Evolutionary conservation across 2,113 vertebrate genomes (phyloP), one percentile per base, ranked within the genome.

Genomic region (Paramormyrops kingsleyae): DNA sequence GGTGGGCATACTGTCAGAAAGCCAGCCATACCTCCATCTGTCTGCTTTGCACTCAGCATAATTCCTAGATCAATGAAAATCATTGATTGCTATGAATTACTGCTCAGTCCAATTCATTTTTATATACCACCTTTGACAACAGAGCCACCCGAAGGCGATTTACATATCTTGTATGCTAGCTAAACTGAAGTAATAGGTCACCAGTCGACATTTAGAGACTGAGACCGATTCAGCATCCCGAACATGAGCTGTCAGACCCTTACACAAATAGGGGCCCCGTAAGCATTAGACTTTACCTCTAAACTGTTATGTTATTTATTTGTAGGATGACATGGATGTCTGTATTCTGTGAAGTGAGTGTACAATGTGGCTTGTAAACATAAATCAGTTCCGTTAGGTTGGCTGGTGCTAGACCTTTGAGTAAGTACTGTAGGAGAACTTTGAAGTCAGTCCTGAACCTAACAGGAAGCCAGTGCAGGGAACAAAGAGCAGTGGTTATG

Each of bases 1-100:
- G 97, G 97, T 97, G 93, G 8, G 87, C 2, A 84, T 19, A 0
- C 5, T 53, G 70, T 24, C 52, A 70, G 74, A 80, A 80, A 15
- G 5, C 53, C 35, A 46, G 35, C 39, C 17, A 19, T 83, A 39
- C 80, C 42, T 6, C 31, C 42, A 24, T 70, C 62, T 70, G n/a
- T 31, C 62, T 31, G 62, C n/a, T 70, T 27, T 70, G 62, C n/a
- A 4, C n/a, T 66, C 59, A 27, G n/a, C 24, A 12, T 66, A n/a
- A n/a, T 10, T 70, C 62, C n/a, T 31, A 12, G 27, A 70, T 70
- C 62, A 70, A 12, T 12, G 62, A 70, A 27, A 13, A 70, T 70
- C 10, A 70, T 31, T 31, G 62, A 27, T 70, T 12, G n/a, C 62
- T 70, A 27, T 70, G 10, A 70, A 31, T 66, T 4, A 31, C 27